phyloP scores from a whole-genome alignment of 2,797 vertebrate species.

The Myotis planiceps region DNA sequence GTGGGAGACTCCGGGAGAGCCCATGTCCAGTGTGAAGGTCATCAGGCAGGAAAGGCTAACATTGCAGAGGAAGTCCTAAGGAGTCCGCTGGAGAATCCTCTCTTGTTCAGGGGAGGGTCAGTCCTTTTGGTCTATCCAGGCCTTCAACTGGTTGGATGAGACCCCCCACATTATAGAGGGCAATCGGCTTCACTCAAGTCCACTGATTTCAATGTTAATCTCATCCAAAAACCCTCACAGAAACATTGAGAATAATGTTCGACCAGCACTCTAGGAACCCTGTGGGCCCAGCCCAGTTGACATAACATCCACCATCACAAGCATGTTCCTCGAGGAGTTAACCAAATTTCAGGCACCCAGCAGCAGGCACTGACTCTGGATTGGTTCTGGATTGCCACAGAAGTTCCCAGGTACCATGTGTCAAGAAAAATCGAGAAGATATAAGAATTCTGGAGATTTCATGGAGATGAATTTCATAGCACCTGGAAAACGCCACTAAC shows the following conservation, averaged over 20 bases:
- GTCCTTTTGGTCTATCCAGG: background rate
- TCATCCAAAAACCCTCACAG: background rate
- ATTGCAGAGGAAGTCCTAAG: background rate
- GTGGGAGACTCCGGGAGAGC: background rate
- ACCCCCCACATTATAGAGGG: background rate
- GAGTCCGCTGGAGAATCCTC: too few relatives aligned
- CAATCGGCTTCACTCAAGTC: background rate
- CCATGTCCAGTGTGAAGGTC: background rate
- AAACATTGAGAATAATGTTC: background rate
- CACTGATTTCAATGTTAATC: background rate
- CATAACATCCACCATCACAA: background rate
- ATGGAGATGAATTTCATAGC: constrained; percentile 38
- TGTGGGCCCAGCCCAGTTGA: background rate
- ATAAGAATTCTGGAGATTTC: constrained; percentile 2
- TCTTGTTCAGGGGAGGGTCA: background rate
- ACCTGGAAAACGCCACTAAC: background rate
- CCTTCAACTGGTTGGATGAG: background rate
- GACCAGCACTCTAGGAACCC: background rate
- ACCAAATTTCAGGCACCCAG: background rate
- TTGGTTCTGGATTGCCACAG: background rate
- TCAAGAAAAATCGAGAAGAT: background rate
- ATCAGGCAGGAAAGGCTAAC: background rate
- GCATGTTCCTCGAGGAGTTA: background rate
- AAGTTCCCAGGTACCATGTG: background rate
- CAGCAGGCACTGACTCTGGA: background rate